phyloP scores from a whole-genome alignment of 2,797 vertebrate genomes.

The Microctenopoma steveboyesi region DNA sequence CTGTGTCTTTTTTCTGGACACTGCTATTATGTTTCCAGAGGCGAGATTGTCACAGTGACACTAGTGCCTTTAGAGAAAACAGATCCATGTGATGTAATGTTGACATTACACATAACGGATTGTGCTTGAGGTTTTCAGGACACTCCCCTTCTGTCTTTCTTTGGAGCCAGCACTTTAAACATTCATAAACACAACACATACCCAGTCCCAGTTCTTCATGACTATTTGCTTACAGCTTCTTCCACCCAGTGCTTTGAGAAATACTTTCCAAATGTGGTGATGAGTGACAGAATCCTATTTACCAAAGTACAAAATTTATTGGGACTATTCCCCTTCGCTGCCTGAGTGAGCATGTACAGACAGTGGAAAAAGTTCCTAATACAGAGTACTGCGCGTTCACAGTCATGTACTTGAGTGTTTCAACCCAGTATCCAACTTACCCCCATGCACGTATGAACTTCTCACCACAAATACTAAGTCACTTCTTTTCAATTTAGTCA shows the following conservation, averaged over 20 bases:
- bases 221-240: not conserved
- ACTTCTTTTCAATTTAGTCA: too few species aligned
- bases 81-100: conserved; percentile 27
- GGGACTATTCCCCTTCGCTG: not conserved
- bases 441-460: too few species aligned
- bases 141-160: conserved; percentile 5
- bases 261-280: conserved; percentile 38
- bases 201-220: conserved; percentile 7
- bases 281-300: conserved; percentile 8
- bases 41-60: not conserved
- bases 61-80: conserved; percentile 7
- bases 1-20: not conserved
- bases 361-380: not conserved
- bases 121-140: conserved; percentile 19
- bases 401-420: too few species aligned
- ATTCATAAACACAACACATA: conserved; percentile 23
- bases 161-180: conserved; percentile 8
- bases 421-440: too few species aligned
- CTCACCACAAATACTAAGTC: too few species aligned
- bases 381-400: too few species aligned
- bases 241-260: conserved; percentile 13
- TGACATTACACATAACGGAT: conserved; percentile 1
- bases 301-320: conserved; percentile 1
- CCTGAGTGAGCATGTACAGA: conserved; percentile 7
- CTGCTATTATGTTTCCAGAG: not conserved